Evolutionary conservation across 2,888 invertebrate species (phyloP).

Genomic region (Eutolmus rufibarbis): DNA sequence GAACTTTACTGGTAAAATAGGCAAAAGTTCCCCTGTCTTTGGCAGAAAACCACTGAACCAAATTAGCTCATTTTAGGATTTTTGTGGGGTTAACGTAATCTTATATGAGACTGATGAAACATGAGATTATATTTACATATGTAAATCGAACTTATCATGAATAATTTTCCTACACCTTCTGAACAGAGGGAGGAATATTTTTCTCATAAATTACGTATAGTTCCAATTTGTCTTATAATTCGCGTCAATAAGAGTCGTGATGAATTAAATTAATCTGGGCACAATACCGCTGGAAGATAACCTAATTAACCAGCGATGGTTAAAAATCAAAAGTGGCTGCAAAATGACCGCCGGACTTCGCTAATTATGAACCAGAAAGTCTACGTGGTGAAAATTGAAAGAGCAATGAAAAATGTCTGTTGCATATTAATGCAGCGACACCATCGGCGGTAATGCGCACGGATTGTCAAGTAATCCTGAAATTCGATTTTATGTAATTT

Average conservation of each 20-base stretch:
- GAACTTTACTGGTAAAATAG: no score
- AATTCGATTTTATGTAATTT: neutral
- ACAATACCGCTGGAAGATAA: neutral
- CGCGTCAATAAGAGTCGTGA: neutral
- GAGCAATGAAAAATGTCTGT: neutral
- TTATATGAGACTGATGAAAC: no score
- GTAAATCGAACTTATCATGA: no score
- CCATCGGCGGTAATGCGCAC: neutral
- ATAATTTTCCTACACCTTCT: neutral
- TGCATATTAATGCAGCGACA: neutral
- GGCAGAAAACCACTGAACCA: no score
- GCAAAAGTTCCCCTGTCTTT: no score
- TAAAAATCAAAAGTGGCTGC: neutral
- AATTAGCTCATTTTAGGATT: no score
- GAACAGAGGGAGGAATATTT: neutral
- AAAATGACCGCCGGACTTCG: neutral
- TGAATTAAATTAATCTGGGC: neutral
- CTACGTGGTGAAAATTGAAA: neutral
- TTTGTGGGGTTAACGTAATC: no score
- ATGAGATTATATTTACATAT: no score
- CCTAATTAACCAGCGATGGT: neutral
- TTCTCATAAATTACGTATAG: neutral
- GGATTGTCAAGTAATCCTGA: neutral
- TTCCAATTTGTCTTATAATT: neutral
- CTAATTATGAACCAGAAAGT: neutral